Conservation (phyloP, 2,113 vertebrate species). For the Syngnathus scovelli region DNA sequence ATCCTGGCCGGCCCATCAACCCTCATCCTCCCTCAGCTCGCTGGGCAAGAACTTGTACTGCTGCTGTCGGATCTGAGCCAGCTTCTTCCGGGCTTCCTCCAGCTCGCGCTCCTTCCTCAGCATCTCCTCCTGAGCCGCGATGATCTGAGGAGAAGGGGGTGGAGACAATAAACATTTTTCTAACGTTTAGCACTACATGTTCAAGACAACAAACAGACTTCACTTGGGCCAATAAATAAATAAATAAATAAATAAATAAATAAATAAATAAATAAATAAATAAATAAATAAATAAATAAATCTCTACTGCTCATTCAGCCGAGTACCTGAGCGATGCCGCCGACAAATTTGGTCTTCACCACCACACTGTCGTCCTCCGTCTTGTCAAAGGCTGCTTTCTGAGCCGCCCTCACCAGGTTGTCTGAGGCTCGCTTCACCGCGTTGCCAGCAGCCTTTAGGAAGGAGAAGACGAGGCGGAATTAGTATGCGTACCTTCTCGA, state of each 20-base stretch:
- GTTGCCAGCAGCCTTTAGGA: constrained; percentile 86
- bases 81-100: constrained; percentile 94
- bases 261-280: too few species aligned
- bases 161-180: too few species aligned
- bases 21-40: constrained; percentile 90
- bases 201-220: too few species aligned
- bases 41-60: constrained; percentile 98
- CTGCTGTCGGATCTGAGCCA: constrained; percentile 97
- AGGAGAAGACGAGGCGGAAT: constrained; percentile 4
- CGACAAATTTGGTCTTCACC: constrained; percentile 96
- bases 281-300: too few species aligned
- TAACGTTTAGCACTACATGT: too few species aligned
- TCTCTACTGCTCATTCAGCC: too few species aligned
- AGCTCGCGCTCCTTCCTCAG: constrained; percentile 94
- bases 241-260: too few species aligned
- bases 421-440: constrained; percentile 98
- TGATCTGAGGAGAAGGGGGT: constrained; percentile 76
- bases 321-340: constrained; percentile 93
- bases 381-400: constrained; percentile 95
- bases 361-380: constrained; percentile 89
- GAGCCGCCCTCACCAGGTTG: constrained; percentile 95
- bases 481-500: not conserved
- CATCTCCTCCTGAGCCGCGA: constrained; percentile 98
- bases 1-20: constrained; percentile 56
- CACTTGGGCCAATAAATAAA: too few species aligned